Percentiles rank a stretch among this genome's conserved stretches.
These are phyloP conservation scores for Meteorus sp. DNA, from an alignment of 1,140 invertebrate genomes.

Conservation along the genomic window DNA sequence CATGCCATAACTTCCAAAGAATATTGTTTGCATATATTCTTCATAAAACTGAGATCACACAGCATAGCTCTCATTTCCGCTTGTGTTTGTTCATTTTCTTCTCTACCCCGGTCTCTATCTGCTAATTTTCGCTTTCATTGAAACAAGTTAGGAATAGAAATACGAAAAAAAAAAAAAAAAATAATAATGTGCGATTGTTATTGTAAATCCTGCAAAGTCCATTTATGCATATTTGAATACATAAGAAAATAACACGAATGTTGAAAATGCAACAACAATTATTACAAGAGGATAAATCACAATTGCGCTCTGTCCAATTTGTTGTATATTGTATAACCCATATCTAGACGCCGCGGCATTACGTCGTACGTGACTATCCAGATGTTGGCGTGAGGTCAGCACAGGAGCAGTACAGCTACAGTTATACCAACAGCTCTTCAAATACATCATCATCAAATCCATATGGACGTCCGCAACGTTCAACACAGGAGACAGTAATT, in stretches of 20 bases:
- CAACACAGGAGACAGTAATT: slow-evolving; percentile 63
- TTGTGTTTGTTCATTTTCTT: no score
- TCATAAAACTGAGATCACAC: no score
- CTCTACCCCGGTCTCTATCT: not conserved
- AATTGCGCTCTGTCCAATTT: slow-evolving; percentile 34
- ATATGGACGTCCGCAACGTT: slow-evolving; percentile 63
- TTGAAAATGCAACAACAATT: no score
- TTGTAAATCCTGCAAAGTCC: no score
- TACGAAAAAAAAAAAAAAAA: no score
- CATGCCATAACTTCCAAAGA: no score
- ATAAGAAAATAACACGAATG: no score
- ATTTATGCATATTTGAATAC: no score
- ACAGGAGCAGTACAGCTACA: slow-evolving; percentile 81
- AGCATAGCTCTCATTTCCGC: no score
- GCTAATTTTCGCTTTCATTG: not conserved
- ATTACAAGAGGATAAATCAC: not conserved
- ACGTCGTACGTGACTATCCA: slow-evolving; percentile 78
- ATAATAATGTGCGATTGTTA: no score
- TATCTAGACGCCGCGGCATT: slow-evolving; percentile 79
- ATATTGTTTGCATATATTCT: no score
- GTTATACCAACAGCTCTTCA: slow-evolving; percentile 69
- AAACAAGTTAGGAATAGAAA: no score
- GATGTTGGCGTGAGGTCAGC: slow-evolving; percentile 67
- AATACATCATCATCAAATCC: slow-evolving; percentile 61
- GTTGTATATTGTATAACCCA: slow-evolving; percentile 51